Base-by-base conservation (phyloP, 2,113 vertebrate species). In the Sylvilagus bachmani region DNA sequence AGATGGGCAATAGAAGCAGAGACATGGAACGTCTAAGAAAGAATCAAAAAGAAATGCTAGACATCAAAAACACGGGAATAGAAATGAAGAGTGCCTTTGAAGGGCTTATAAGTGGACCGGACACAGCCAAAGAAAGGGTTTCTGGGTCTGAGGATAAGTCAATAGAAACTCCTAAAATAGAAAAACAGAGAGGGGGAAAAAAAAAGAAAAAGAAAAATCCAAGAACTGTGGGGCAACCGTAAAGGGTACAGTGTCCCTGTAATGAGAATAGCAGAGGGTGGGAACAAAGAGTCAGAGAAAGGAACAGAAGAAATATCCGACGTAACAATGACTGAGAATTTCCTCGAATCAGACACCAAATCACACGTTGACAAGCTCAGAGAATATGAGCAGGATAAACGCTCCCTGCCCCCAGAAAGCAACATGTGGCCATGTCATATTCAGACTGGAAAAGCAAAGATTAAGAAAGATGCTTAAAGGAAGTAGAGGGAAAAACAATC, bases 91-190 rank as follows among this genome's bases (percentile, higher is more conserved):
- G 61, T 19, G 27, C n/a, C 36, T 89, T 95, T 86, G 66, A 74
- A 61, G 38, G 61, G 31, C 71, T 90, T 61, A 17, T 62, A 74
- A 82, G 33, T 44, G 86, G 36, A 79, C 81, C 78, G 36, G 5
- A 70, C 58, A 67, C 53, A 89, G 73, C 29, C 74, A 51, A 74
- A 71, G 11, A 86, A 92, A 83, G 36, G 58, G 21, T 44, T 8
- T 53, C 67, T 53, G n/a, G 81, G n/a, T 14, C 67, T 81, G n/a
- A 67, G 49, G 77, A 66, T 90, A 38, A 33, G 53, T 55, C 38
- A 71, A 36, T 71, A 91, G 64, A 70, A 90, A 81, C 49, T 80
- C 90, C 36, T 49, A 91, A 93, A 75, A 87, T 73, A 62, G 75
- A 80, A 93, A 91, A 75, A 12, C 6, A 86, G 62, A 91, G 21